Base-by-base conservation (phyloP, 2,797 vertebrate species). In the Chaetophractus vellerosus region DNA sequence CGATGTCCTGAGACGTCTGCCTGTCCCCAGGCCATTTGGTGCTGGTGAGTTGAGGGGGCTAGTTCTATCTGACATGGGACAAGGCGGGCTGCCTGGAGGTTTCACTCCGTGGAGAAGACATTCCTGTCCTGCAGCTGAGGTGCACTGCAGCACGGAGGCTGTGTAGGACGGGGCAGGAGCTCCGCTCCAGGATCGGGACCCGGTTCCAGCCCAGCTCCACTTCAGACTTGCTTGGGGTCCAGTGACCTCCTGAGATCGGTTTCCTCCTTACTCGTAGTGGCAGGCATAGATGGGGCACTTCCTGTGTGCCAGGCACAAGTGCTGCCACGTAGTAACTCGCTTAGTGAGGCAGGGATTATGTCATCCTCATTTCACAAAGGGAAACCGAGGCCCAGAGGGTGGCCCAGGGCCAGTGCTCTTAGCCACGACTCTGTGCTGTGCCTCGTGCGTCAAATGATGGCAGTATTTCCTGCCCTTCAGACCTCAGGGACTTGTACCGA, bases 301-400 rank as follows among this genome's bases (percentile, higher is more conserved):
- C 16, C 52, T 33, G 0, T 24, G 48, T 66, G 55, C 68, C 61
- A 52, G 57, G 15, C 26, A 78, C 18, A 2, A 31, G 23, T 18
- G 15, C 19, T 82, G 45, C 48, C 52, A 19, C 21, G 18, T 55
- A 55, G 16, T 55, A 55, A 21, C 52, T 55, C 52, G 21, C 18
- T 52, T 55, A 55, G 50, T 16, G 16, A 64, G 48, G 50, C 71
- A 79, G 23, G 64, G 26, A 31, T 57, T 81, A 81, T 74, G 16
- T 26, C 36, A 15, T 57, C 55, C 63, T 52, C 15, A 21, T 74
- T 81, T 59, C 59, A 64, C 15, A 64, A 0, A 36, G 61, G 52
- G 38, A 89, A 83, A 95, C 45, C 75, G 15, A 94, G 52, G 33
- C 86, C 31, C 81, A 33, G 12, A 61, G 69, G 78, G 12, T 33